A percentile compares a stretch with the other conserved stretches of the same genome.
Evolutionary conservation across 2,888 invertebrate genomes (phyloP).

Genomic region (Orchestes rusci): DNA sequence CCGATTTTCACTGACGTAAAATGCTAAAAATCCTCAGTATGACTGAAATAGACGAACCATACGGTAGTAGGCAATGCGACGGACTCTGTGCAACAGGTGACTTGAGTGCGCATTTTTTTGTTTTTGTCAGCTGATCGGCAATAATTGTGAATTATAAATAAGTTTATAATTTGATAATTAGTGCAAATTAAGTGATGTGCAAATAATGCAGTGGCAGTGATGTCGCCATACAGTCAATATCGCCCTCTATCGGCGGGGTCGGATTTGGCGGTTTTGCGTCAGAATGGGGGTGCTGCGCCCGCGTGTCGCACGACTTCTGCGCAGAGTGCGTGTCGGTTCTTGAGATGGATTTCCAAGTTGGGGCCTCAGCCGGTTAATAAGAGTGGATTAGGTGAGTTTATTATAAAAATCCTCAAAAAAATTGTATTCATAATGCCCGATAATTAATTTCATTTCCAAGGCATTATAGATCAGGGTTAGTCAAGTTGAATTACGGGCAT

Average conservation of each 20-base stretch:
- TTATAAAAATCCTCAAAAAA: background rate
- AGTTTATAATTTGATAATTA: background rate
- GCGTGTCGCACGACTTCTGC: conserved; percentile 30
- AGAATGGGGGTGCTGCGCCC: conserved; percentile 25
- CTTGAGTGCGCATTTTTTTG: background rate
- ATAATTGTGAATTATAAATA: background rate
- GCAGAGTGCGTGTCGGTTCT: conserved; percentile 46
- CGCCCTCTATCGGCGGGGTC: conserved; percentile 42
- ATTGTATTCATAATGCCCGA: background rate
- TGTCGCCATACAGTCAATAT: conserved; percentile 45
- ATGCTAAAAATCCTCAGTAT: background rate
- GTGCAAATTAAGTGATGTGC: background rate
- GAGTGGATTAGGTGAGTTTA: conserved; percentile 41
- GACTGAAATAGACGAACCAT: too few species aligned
- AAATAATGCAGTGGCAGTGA: too few species aligned
- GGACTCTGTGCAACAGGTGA: conserved; percentile 18
- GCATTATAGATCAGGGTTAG: too few species aligned
- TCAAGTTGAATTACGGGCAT: too few species aligned
- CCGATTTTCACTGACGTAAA: conserved; percentile 11
- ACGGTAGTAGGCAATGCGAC: conserved; percentile 16
- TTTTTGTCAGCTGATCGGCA: background rate
- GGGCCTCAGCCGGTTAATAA: conserved; percentile 50
- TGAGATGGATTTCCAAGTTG: conserved; percentile 49
- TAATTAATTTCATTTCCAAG: too few species aligned
- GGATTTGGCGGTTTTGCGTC: conserved; percentile 30